Base-by-base conservation (phyloP, 2,113 vertebrate species). In the Trinectes maculatus region DNA sequence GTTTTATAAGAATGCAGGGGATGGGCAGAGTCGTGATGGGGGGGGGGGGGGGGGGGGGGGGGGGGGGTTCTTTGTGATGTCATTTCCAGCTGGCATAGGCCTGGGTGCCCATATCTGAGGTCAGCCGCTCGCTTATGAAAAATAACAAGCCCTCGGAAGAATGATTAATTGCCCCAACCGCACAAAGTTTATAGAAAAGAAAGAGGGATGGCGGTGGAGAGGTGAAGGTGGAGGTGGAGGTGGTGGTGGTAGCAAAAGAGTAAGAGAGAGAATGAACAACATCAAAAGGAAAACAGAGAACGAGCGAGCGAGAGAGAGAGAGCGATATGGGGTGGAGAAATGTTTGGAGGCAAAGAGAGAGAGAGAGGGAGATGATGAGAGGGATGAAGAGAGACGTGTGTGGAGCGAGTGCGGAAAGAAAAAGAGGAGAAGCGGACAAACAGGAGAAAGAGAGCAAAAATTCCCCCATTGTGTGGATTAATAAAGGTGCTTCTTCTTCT, bases 121-220 rank as follows among this genome's bases (percentile, higher is more conserved):
- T 87, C 74, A 81, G 66, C 74, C 3, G 22, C 67, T 73, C 63
- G 39, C 36, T 47, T 80, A 40, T 69, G 57, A 74, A 82, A 86
- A 66, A 83, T 62, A 71, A 74, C 61, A 34, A 74, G 56, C 44
- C 49, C 29, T 47, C 2, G 8, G 70, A 54, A 86, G 78, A 68
- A 84, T 74, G 76, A 80, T 85, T 82, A 80, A 85, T 85, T 84
- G 71, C 71, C 65, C n/a, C 49, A 42, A 71, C 61, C 75, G 72
- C 21, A 37, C 52, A 74, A 74, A 77, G 61, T 86, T 71, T 80
- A 79, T 69, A 65, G 62, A 75, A 61, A 71, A 75, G 47, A 52
- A 49, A 47, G 39, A 24, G 44, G 37, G 36, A 11, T 12, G 34
- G 28, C 29, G 43, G 9, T 26, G 34, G 28, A 57, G 37, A n/a